Percentiles rank a stretch among this genome's conserved stretches.
phyloP scores from a whole-genome alignment of 2,797 vertebrate species.

The Gadopsis marmoratus region DNA sequence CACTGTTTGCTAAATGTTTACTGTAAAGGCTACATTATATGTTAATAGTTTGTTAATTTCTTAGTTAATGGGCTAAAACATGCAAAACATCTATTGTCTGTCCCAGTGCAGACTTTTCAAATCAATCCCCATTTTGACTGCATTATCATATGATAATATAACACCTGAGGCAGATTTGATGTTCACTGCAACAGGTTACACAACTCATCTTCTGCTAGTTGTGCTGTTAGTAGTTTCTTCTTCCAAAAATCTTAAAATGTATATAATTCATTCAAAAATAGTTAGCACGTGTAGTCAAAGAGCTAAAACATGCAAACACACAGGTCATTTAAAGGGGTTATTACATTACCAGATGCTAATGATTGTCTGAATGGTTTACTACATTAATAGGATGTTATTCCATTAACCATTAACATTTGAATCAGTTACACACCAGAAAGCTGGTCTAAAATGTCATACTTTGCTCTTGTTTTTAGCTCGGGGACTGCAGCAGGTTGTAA shows the following conservation, averaged over 20 bases:
- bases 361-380: conserved; percentile 13
- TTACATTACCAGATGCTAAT: background rate
- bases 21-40: background rate
- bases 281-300: background rate
- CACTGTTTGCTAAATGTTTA: background rate
- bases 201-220: background rate
- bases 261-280: background rate
- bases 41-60: background rate
- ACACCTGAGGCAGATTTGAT: background rate
- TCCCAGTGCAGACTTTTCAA: background rate
- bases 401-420: conserved; percentile 13
- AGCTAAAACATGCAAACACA: background rate
- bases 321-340: background rate
- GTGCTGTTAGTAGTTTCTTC: background rate
- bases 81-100: background rate
- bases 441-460: background rate
- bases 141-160: background rate
- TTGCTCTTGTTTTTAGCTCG: background rate
- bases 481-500: background rate
- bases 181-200: background rate
- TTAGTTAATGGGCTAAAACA: background rate
- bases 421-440: conserved; percentile 11
- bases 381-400: background rate
- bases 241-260: background rate
- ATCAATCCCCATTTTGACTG: background rate